These are phyloP conservation scores for Chromis chromis DNA, from an alignment of 2,797 vertebrate genomes.

Conservation along the genomic window DNA sequence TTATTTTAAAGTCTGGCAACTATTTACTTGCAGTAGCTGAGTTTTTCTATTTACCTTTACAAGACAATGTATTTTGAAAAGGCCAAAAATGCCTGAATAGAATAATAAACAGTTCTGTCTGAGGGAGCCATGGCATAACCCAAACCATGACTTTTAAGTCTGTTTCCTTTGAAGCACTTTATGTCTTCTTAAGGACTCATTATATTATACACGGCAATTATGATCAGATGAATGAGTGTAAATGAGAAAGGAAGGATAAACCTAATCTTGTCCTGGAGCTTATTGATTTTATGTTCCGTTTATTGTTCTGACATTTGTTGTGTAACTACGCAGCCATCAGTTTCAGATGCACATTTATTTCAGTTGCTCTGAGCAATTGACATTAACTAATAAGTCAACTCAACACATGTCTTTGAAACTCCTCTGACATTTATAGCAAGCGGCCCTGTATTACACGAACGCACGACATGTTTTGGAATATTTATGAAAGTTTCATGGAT, in stretches of 20 bases:
- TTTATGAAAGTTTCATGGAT: conserved; percentile 57
- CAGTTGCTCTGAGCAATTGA: conserved; percentile 29
- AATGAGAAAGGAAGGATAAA: conserved; percentile 3
- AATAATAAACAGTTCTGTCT: background rate
- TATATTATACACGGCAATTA: background rate
- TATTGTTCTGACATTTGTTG: conserved; percentile 46
- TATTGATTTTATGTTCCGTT: conserved; percentile 44
- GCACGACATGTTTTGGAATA: conserved; percentile 47
- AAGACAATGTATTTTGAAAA: background rate
- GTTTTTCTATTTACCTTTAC: background rate
- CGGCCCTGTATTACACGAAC: conserved; percentile 22
- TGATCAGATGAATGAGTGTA: conserved; percentile 10
- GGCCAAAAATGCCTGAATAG: background rate
- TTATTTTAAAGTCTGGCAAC: background rate
- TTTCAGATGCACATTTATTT: conserved; percentile 46
- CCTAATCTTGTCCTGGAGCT: conserved; percentile 18
- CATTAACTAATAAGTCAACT: conserved; percentile 41
- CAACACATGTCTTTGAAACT: conserved; percentile 32
- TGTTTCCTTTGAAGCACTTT: too few species aligned
- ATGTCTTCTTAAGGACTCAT: background rate
- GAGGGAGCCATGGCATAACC: background rate
- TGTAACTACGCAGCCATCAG: conserved; percentile 11
- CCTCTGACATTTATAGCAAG: conserved; percentile 56
- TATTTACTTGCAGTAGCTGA: background rate
- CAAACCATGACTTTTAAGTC: background rate